Conservation (phyloP, 1,140 invertebrate species). For the Calosoma granatense region DNA sequence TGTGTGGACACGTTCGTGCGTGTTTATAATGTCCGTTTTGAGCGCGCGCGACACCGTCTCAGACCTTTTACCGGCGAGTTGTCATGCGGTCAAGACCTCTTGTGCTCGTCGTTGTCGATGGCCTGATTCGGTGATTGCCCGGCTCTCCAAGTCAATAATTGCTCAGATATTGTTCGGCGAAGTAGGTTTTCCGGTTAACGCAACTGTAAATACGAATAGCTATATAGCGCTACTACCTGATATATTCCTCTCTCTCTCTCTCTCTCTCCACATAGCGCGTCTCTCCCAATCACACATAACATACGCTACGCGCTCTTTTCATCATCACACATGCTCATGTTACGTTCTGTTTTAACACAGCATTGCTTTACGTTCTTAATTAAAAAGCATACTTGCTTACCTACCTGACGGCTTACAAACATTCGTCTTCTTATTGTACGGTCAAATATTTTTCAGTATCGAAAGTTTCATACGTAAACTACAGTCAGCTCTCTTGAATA, state of each 20-base stretch:
- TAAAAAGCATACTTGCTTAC: not conserved
- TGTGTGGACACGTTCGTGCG: too few relatives aligned
- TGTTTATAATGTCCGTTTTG: too few relatives aligned
- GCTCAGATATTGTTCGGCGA: slow-evolving; percentile 6
- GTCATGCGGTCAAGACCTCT: too few relatives aligned
- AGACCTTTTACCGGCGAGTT: not conserved
- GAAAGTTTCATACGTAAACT: not conserved
- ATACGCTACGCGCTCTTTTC: too few relatives aligned
- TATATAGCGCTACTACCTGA: not conserved
- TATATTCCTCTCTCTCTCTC: not conserved
- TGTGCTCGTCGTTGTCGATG: too few relatives aligned
- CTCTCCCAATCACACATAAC: too few relatives aligned
- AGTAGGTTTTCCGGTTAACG: slow-evolving; percentile 4
- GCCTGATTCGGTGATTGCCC: not conserved
- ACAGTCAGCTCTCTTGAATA: not conserved
- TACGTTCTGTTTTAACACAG: not conserved
- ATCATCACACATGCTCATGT: too few relatives aligned
- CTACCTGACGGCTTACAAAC: too few relatives aligned
- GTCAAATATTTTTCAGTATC: not conserved
- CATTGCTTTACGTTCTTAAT: not conserved
- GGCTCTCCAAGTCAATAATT: not conserved
- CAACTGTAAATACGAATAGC: slow-evolving; percentile 7
- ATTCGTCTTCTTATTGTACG: too few relatives aligned
- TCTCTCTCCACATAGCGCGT: too few relatives aligned
- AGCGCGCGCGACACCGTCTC: too few relatives aligned